phyloP scores from a whole-genome alignment of 2,797 vertebrate species.

The Dromococcyx pavoninus region DNA sequence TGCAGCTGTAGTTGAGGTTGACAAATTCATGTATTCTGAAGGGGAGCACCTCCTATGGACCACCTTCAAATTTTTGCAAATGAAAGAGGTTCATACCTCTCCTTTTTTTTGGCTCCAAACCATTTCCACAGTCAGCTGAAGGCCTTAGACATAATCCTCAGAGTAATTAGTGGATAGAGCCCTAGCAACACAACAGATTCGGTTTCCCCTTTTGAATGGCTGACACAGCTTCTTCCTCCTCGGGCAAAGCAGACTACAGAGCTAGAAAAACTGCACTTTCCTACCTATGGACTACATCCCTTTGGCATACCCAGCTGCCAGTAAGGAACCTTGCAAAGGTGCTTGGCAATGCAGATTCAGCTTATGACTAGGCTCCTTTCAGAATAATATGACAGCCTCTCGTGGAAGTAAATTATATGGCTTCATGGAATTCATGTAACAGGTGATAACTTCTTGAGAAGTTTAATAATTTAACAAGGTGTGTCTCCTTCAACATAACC shows the following conservation, averaged over 20 bases:
- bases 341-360: rapidly evolving
- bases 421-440: not conserved
- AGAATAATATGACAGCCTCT: not conserved
- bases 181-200: not conserved
- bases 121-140: not conserved
- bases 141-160: not conserved
- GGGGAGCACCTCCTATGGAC: not conserved
- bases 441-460: not conserved
- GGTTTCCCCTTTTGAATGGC: not conserved
- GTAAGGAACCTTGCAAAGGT: not conserved
- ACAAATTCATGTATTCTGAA: not conserved
- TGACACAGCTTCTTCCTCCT: not conserved
- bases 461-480: not conserved
- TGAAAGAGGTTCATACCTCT: not conserved
- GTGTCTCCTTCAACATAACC: rapidly evolving
- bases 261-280: not conserved
- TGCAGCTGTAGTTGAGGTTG: not conserved
- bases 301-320: rapidly evolving
- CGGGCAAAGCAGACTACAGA: not conserved
- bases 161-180: not conserved
- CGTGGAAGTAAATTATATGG: not conserved
- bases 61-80: not conserved
- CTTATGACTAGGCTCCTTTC: not conserved
- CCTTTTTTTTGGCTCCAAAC: not conserved
- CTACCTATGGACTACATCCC: not conserved